Percentiles rank a stretch among this genome's conserved stretches.
Conservation (phyloP, 2,888 invertebrate genomes). For the Eretmocerus hayati region DNA sequence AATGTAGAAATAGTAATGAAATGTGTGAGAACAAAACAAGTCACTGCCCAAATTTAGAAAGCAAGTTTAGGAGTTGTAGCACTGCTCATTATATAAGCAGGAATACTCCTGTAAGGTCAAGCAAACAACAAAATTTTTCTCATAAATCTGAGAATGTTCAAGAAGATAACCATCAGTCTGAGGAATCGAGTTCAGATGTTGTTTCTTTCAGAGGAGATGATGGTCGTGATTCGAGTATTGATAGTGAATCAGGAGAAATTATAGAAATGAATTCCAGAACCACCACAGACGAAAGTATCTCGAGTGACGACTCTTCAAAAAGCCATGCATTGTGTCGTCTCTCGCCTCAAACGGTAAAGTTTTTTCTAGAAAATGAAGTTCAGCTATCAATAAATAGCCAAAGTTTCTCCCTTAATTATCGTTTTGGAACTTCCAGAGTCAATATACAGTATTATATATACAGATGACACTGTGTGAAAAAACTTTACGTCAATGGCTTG, state of each 20-base stretch:
- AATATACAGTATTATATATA: constrained; percentile 67
- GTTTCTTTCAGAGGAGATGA: constrained; percentile 34
- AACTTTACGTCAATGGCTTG: constrained; percentile 70
- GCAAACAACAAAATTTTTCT: background rate
- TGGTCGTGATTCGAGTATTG: background rate
- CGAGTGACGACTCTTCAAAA: constrained; percentile 23
- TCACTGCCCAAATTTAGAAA: no score
- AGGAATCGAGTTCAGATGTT: constrained; percentile 27
- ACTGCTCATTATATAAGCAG: constrained; percentile 1
- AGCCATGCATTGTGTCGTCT: constrained; percentile 29
- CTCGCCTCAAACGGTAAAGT: constrained; percentile 15
- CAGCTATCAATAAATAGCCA: background rate
- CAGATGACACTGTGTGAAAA: constrained; percentile 77
- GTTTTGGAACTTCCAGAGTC: constrained; percentile 43
- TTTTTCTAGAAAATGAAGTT: constrained; percentile 2
- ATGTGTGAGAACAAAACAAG: background rate
- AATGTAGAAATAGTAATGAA: background rate
- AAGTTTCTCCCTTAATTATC: background rate
- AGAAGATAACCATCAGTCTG: constrained; percentile 9
- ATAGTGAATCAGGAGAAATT: constrained; percentile 6
- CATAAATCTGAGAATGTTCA: background rate
- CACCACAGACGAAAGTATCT: constrained; percentile 24
- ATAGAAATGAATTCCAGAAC: constrained; percentile 10
- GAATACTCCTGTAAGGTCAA: constrained; percentile 3
- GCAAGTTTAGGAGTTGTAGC: background rate